phyloP scores from a whole-genome alignment of 2,888 invertebrate genomes.

The Trichogramma evanescens region DNA sequence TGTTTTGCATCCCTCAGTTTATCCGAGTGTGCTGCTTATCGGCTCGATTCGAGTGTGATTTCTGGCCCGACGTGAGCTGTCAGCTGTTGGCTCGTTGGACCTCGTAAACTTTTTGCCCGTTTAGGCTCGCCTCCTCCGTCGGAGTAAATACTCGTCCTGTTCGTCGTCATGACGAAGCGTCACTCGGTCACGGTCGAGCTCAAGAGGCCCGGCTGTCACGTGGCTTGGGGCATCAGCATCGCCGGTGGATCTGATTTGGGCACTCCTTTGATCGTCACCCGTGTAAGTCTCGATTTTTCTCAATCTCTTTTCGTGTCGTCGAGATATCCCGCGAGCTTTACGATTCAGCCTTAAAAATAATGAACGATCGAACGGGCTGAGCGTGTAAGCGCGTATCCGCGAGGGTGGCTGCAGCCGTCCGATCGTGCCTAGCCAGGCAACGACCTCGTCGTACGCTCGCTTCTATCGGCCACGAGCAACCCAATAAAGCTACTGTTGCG shows the following conservation, averaged over 20 bases:
- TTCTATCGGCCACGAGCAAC: no score
- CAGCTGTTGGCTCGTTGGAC: conserved; percentile 27
- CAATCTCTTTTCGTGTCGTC: background rate
- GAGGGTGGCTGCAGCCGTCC: no score
- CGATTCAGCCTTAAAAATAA: no score
- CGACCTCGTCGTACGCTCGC: no score
- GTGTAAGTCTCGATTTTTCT: conserved; percentile 56
- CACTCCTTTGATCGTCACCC: conserved; percentile 79
- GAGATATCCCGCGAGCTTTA: background rate
- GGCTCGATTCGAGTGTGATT: no score
- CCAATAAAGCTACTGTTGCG: no score
- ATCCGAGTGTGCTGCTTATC: no score
- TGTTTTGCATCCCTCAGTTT: no score
- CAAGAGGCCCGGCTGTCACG: conserved; percentile 61
- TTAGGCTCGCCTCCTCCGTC: conserved; percentile 10
- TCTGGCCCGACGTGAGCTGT: no score
- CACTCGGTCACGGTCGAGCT: conserved; percentile 72
- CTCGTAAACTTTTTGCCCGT: conserved; percentile 21
- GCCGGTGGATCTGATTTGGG: conserved; percentile 82
- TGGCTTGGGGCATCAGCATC: conserved; percentile 81
- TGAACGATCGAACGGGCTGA: no score
- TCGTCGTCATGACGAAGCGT: conserved; percentile 57
- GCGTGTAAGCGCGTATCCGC: no score
- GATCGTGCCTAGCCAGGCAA: no score
- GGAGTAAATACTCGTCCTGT: background rate